A percentile compares a stretch with the other conserved stretches of the same genome.
Evolutionary conservation across 1,140 invertebrate genomes (phyloP).

Genomic region (Formica selysi): DNA sequence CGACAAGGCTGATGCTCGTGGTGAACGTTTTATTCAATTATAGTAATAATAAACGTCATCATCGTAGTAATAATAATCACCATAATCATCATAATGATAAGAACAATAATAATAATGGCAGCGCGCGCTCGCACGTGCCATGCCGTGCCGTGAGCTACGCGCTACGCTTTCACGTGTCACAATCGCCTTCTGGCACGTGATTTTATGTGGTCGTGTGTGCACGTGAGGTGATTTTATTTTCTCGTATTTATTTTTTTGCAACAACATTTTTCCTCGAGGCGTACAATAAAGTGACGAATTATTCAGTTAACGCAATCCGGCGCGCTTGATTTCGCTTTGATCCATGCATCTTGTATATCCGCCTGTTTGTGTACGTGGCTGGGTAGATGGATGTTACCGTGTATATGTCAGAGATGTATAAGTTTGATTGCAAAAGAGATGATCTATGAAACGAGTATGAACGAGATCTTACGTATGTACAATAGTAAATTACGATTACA

Average conservation of each 20-base stretch:
- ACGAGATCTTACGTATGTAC: conserved; percentile 76
- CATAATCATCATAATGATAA: conserved; percentile 60
- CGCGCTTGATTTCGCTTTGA: conserved; percentile 44
- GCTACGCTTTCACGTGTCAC: conserved; percentile 9
- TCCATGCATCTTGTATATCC: not conserved
- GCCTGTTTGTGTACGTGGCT: conserved; percentile 12
- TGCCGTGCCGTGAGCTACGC: conserved; percentile 28
- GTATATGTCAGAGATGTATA: conserved; percentile 49
- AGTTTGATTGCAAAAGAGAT: conserved; percentile 74
- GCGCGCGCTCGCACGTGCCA: conserved; percentile 35
- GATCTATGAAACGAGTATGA: conserved; percentile 76
- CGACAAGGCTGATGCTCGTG: conserved; percentile 62
- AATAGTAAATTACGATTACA: conserved; percentile 70
- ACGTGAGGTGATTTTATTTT: conserved; percentile 9
- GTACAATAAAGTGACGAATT: conserved; percentile 53
- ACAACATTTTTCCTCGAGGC: conserved; percentile 49
- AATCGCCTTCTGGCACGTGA: conserved; percentile 24
- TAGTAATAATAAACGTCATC: conserved; percentile 80
- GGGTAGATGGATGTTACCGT: not conserved
- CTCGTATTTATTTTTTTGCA: not conserved
- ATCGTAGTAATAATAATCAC: conserved; percentile 59
- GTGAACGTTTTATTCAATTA: conserved; percentile 84
- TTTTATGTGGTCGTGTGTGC: conserved; percentile 2
- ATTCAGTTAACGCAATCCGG: conserved; percentile 52
- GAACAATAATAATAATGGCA: conserved; percentile 75